Base-by-base conservation (phyloP, 2,888 invertebrate species). In the Drosophila kambysellisi region DNA sequence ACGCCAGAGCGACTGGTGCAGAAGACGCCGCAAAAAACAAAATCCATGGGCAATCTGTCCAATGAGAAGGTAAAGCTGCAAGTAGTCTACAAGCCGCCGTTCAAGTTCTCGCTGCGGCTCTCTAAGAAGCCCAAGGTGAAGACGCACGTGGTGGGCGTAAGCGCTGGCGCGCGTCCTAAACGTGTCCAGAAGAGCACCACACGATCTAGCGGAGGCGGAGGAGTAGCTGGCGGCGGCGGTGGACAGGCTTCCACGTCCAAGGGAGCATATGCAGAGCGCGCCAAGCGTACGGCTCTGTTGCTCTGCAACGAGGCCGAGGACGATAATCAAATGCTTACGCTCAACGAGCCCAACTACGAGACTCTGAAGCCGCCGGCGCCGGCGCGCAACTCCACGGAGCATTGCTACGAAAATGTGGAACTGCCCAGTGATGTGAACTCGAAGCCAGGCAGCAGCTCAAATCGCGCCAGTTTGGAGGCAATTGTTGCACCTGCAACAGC, bases 11-110 rank as follows among this genome's bases (percentile, higher is more conserved):
- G 96, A 30, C 94, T 97, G 54, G 95, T 95, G 1, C 94, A 94
- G 71, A 95, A 95, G 80, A 94, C 94, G 48, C 94, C 95, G 2
- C 94, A 94, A 66, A 95, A 95, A 85, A 95, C 95, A 80, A 96
- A 96, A 88, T 96, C 96, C 86, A 95, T 96, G 72, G 96, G 96
- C 25, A 96, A 96, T 88, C 94, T 96, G 46, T 90, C 92, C 43
- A 95, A 95, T 83, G 95, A 95, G 70, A 96, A 96, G 91, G 95
- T 97, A 15, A 95, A 96, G 79, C 93, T 97, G 30, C 97, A 97
- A 93, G 97, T 97, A 41, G 96, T 97, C 33, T 97, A 97, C 92
- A 97, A 97, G 91, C 97, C 97, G 59, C 97, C 97, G 15, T 97
- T 97, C 93, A 96, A 97, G 89, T 97, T 97, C 93, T 97, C 97